Evolutionary conservation across 2,797 vertebrate species (phyloP).

Genomic region (Cottoperca gobio): DNA sequence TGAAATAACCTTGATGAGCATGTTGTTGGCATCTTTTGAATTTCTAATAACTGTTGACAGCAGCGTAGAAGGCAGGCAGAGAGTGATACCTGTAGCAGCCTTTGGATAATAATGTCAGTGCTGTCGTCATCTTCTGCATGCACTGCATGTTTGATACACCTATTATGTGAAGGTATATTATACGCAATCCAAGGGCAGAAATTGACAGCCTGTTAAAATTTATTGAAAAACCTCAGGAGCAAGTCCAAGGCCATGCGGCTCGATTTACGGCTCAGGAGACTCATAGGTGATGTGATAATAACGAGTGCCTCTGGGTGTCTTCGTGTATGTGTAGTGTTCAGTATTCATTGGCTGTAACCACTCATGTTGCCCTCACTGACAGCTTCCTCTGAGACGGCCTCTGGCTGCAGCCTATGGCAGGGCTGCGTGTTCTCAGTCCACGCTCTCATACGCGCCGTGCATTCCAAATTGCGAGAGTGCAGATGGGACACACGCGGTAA

Average conservation of each 20-base stretch:
- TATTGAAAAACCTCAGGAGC: constrained; percentile 39
- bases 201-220: constrained; percentile 41
- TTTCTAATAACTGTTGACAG: background rate
- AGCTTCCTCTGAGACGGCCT: constrained; percentile 60
- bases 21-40: background rate
- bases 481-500: background rate
- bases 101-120: constrained; percentile 48
- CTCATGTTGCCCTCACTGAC: constrained; percentile 44
- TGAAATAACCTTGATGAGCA: background rate
- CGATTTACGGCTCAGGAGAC: constrained; percentile 40
- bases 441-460: constrained; percentile 21
- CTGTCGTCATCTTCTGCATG: constrained; percentile 20
- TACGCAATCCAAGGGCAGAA: constrained; percentile 25
- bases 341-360: constrained; percentile 60
- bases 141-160: constrained; percentile 7
- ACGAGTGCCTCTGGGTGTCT: constrained; percentile 51
- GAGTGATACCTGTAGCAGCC: constrained; percentile 58
- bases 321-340: constrained; percentile 35
- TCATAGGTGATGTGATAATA: constrained; percentile 57
- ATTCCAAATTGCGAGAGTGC: constrained; percentile 43
- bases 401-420: constrained; percentile 55
- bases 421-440: constrained; percentile 36
- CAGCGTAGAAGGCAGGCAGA: constrained; percentile 10
- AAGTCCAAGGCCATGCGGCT: constrained; percentile 26
- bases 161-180: constrained; percentile 23